A percentile compares a stretch with the other conserved stretches of the same genome.
phyloP scores from a whole-genome alignment of 2,797 vertebrate species.

The Gymnodraco acuticeps region DNA sequence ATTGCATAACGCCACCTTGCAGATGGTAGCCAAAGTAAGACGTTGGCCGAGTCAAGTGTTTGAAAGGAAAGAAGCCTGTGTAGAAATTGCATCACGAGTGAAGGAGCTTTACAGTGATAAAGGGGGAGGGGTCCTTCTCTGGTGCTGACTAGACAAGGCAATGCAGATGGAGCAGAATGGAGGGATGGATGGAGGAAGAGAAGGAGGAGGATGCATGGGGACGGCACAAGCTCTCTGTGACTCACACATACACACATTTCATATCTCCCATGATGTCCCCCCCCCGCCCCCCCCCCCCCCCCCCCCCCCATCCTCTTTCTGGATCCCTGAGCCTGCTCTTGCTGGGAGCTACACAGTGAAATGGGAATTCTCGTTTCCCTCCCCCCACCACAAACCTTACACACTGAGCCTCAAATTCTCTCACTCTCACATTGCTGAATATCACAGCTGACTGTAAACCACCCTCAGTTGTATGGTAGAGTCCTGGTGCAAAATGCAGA shows the following conservation, averaged over 20 bases:
- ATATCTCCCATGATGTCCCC: conserved; percentile 32
- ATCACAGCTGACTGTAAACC: conserved; percentile 68
- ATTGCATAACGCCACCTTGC: conserved; percentile 17
- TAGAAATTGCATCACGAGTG: conserved; percentile 65
- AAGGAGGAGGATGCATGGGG: conserved; percentile 39
- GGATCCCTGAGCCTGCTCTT: conserved; percentile 45
- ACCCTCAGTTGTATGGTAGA: conserved; percentile 40
- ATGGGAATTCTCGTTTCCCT: conserved; percentile 57
- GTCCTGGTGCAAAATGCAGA: conserved; percentile 51
- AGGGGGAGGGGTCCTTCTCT: conserved; percentile 58
- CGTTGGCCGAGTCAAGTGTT: conserved; percentile 4
- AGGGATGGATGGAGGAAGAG: conserved; percentile 42
- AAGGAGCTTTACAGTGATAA: conserved; percentile 51
- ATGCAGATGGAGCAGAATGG: conserved; percentile 64
- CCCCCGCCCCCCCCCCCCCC: conserved; percentile 26
- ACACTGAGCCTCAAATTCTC: conserved; percentile 58
- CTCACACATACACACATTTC: conserved; percentile 45
- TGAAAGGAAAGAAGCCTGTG: conserved; percentile 39
- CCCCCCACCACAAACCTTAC: conserved; percentile 32
- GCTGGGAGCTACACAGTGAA: conserved; percentile 57
- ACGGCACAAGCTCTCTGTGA: conserved; percentile 61
- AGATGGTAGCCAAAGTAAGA: conserved; percentile 14
- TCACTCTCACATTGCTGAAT: conserved; percentile 63
- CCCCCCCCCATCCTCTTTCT: conserved; percentile 30
- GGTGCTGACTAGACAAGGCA: conserved; percentile 66